Evolutionary conservation across 64 coral and sea anemone genomes (phyloP), one percentile per base, ranked within the genome.

Genomic region (Montipora cactus): DNA sequence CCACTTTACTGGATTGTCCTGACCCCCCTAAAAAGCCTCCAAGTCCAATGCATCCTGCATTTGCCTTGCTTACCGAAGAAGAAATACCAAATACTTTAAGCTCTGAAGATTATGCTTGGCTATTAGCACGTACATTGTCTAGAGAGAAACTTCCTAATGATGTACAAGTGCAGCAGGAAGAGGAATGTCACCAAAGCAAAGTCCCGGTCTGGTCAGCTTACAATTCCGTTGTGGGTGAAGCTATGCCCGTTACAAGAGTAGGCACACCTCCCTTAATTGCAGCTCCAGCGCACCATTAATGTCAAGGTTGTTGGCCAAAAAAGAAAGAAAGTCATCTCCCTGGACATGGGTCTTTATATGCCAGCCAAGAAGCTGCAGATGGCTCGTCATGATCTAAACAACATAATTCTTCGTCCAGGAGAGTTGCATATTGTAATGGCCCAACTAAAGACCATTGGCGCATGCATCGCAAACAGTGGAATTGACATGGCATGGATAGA

Each of bases 31-130:
- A 25, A 19, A 88, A 94, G 77, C 87, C 87, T 48, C 18, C 76
- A 74, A 81, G 76, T 81, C 92, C 92, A 58, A 55, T 55, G 52
- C 85, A 87, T 48, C 83, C 91, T 18, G 62, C 28, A 37, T 76
- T 93, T 87, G 51, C 69, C 72, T 64, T 79, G 51, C 77, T 78
- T 87, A 11, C 49, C 21, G 82, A 93, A 50, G 83, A 93, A 37
- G 88, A 89, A 75, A 89, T 89, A 11, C 88, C 74, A 58, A 93
- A 78, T 46, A 93, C 14, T 14, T 79, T 93, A 64, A 87, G 52
- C 15, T 47, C 49, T 77, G 53, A 93, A 93, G 91, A 93, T 67
- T 93, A 93, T 46, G 57, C 82, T 77, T 93, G 91, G 81, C 53
- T 93, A 51, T 64, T 93, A 14, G 71, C 69, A 11, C 81, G 61